phyloP scores from a whole-genome alignment of 1,140 invertebrate species.

The Drosophila subpulchrella region DNA sequence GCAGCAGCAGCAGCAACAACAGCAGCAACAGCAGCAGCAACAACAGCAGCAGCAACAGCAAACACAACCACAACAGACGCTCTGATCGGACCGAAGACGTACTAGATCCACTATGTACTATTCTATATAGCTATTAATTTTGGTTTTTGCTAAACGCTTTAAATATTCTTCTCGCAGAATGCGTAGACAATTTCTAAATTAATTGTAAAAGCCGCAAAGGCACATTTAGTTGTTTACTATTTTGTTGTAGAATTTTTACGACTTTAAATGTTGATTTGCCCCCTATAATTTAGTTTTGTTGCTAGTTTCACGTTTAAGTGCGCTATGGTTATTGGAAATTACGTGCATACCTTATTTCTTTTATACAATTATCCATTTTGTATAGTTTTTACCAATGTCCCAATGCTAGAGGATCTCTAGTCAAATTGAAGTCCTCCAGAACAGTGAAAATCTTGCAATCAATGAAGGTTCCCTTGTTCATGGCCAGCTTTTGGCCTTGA shows the following conservation, averaged over 20 bases:
- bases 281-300: constrained; percentile 44
- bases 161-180: constrained; percentile 12
- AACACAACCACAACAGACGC: constrained; percentile 75
- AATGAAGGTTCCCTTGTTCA: constrained; percentile 18
- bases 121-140: constrained; percentile 24
- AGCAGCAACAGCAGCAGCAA: constrained; percentile 49
- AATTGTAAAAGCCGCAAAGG: constrained; percentile 6
- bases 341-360: constrained; percentile 12
- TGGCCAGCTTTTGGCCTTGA: background rate
- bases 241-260: constrained; percentile 53
- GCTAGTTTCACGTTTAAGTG: constrained; percentile 50
- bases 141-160: constrained; percentile 27
- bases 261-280: constrained; percentile 56
- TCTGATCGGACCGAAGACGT: constrained; percentile 53
- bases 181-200: constrained; percentile 46
- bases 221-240: constrained; percentile 55
- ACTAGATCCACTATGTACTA: constrained; percentile 33
- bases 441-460: constrained; percentile 8
- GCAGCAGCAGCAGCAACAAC: constrained; percentile 53
- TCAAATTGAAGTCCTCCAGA: constrained; percentile 5
- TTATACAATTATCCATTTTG: constrained; percentile 20
- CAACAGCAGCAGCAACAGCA: constrained; percentile 49
- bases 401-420: constrained; percentile 33
- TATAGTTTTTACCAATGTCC: constrained; percentile 38
- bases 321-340: constrained; percentile 66